These are phyloP conservation scores for Sakesphorus luctuosus DNA, from an alignment of 2,113 vertebrate genomes.

Conservation along the genomic window DNA sequence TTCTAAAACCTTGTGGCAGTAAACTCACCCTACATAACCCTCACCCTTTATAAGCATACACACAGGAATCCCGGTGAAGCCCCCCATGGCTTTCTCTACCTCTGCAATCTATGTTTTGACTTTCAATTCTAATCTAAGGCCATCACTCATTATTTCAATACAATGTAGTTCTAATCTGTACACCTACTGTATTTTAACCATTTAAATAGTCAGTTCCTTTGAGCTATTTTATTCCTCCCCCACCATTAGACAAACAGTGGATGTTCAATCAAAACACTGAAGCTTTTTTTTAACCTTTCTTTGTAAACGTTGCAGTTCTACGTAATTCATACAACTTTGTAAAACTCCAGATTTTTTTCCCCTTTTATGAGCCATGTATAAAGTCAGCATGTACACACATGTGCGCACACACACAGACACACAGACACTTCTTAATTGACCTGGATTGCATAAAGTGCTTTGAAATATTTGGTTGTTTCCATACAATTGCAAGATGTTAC, in stretches of 20 bases:
- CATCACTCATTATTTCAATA: background rate
- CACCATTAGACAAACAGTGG: background rate
- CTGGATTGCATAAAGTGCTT: background rate
- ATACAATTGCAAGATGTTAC: background rate
- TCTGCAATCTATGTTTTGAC: background rate
- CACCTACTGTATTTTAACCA: background rate
- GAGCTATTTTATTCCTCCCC: background rate
- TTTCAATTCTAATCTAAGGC: background rate
- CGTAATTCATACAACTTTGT: background rate
- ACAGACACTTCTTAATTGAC: background rate
- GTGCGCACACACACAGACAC: accelerated
- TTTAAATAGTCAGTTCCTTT: background rate
- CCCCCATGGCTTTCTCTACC: background rate
- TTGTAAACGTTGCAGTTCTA: background rate
- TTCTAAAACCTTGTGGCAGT: background rate
- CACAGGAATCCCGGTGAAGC: background rate
- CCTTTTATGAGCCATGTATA: background rate
- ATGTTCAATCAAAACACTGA: background rate
- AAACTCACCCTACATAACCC: background rate
- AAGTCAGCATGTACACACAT: background rate
- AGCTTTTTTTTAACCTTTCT: background rate
- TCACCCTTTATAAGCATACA: background rate
- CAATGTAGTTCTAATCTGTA: background rate
- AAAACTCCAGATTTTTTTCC: background rate
- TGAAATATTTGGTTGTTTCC: background rate